Conservation (phyloP, 2,113 vertebrate genomes). For the Scalopus aquaticus region DNA sequence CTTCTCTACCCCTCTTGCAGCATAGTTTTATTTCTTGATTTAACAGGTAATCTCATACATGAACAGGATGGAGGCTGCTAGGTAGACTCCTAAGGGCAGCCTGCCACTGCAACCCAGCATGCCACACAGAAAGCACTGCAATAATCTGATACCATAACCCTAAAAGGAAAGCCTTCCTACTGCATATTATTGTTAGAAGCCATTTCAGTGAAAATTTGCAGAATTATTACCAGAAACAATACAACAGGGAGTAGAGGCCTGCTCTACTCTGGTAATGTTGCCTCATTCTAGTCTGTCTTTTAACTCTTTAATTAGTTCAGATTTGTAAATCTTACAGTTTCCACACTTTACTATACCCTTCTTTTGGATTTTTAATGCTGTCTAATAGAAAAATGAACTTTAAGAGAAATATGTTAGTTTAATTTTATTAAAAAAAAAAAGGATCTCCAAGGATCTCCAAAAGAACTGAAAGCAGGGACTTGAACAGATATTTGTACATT, state of each 20-base stretch:
- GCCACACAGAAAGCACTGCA: background rate
- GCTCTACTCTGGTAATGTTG: background rate
- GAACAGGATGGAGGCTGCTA: background rate
- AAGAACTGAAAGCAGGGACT: background rate
- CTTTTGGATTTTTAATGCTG: background rate
- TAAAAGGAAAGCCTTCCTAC: background rate
- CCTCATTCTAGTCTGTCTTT: background rate
- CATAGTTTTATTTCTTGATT: background rate
- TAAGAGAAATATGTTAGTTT: background rate
- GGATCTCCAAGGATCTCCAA: background rate
- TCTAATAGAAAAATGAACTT: background rate
- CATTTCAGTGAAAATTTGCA: background rate
- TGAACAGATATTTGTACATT: background rate
- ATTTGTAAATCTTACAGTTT: background rate
- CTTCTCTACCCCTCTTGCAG: background rate
- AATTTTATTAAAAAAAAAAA: background rate
- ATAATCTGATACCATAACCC: background rate
- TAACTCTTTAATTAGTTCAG: background rate
- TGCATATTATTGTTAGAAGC: background rate
- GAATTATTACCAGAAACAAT: background rate
- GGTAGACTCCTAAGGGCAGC: background rate
- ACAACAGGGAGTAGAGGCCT: background rate
- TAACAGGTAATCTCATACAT: background rate
- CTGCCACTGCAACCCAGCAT: background rate
- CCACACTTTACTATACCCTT: background rate